Evolutionary conservation across 2,113 vertebrate species (phyloP), one percentile per base, ranked within the genome.

Genomic region (Stegostoma tigrinum): DNA sequence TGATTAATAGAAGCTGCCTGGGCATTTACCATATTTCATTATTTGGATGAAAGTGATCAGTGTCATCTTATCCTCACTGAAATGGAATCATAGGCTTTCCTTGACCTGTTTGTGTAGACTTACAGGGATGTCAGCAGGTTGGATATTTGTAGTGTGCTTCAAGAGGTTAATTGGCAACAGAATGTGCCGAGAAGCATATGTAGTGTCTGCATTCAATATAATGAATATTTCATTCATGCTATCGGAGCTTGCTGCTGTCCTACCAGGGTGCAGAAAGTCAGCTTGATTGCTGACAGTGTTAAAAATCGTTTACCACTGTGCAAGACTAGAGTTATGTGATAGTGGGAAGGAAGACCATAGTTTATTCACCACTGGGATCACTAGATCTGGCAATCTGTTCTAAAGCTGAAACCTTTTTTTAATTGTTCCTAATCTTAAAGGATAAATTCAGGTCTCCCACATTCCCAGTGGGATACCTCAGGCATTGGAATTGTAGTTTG

Each of bases 11-110:
- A 72, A 95, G 0, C 94, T 45, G 23, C 27, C 68, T 27, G 70
- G 23, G 42, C 75, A 95, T 95, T 95, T 48, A 75, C 68, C 27
- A 48, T 95, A 52, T 72, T 72, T 95, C 67, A 95, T 95, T 95
- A 95, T 75, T 95, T 52, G 66, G 67, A 52, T 95, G 94, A 34
- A 95, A 95, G 94, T 48, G 94, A 95, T 95, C 68, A 5, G 67
- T 95, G 68, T 72, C 34, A 48, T 5, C 45, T 75, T 72, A 95
- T 52, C 67, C 64, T 94, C n/a, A 70, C 93, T 48, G 93, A 94
- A 94, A 70, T 94, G 93, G 67, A 94, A 94, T 94, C 66, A 70
- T 42, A 45, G 70, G 64, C 38, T 70, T 38, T 14, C 21, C 19
- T 70, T 94, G 66, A 70, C 12, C 93, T 94, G 67, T 48, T 70